Percentiles rank a stretch among this genome's conserved stretches.
Evolutionary conservation across 37 sponge, comb jelly and placozoan species (phyloP).

Genomic region (Beroe ovata): DNA sequence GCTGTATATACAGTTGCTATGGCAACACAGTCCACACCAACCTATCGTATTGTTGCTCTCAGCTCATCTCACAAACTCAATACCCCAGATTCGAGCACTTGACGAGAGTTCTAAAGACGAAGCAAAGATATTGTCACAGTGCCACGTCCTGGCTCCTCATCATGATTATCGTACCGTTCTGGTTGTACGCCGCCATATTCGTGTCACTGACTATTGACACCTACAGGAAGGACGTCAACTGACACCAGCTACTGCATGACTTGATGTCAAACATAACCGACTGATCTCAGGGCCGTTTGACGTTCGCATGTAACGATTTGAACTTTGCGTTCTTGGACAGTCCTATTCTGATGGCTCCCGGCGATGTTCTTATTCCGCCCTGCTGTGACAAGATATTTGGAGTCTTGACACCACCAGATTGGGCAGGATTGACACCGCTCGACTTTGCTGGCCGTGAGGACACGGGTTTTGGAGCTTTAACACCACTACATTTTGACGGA

Average conservation of each 20-base stretch:
- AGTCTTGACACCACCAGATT: neutral
- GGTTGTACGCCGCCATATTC: constrained; percentile 57
- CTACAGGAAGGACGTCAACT: constrained; percentile 53
- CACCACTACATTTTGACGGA: neutral
- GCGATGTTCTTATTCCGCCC: neutral
- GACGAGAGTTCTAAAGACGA: constrained; percentile 48
- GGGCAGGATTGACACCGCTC: neutral
- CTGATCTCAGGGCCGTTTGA: neutral
- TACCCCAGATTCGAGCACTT: constrained; percentile 54
- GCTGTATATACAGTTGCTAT: no score
- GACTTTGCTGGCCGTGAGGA: neutral
- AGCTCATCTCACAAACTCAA: no score
- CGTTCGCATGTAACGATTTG: constrained; percentile 33
- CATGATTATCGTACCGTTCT: constrained; percentile 13
- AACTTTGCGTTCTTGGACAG: constrained; percentile 41
- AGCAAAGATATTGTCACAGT: constrained; percentile 34
- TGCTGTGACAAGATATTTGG: neutral
- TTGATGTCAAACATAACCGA: neutral
- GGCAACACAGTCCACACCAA: no score
- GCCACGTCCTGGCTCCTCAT: constrained; percentile 45
- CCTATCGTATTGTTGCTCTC: no score
- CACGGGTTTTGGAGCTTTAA: neutral
- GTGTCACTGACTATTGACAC: constrained; percentile 44
- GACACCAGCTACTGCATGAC: no score
- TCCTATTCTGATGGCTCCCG: neutral